These are phyloP conservation scores for Copidosoma floridanum DNA, from an alignment of 1,140 invertebrate species.

Conservation along the genomic window DNA sequence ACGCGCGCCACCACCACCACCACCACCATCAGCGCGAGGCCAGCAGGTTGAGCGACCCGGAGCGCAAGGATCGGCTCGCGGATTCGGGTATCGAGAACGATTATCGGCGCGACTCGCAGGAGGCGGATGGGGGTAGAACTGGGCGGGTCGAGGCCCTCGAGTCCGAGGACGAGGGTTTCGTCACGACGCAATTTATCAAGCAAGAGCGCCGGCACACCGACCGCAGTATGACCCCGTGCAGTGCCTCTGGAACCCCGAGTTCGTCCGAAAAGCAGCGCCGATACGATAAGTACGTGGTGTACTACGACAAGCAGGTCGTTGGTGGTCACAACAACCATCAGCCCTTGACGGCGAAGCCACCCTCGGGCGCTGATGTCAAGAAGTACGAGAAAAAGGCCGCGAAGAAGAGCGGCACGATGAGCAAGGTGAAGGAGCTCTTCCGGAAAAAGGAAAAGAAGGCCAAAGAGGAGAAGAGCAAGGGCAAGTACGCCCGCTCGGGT, in stretches of 20 bases:
- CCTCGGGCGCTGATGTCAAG: conserved; percentile 38
- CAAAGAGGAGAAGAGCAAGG: conserved; percentile 49
- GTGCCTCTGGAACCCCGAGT: not conserved
- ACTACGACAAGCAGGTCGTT: conserved; percentile 8
- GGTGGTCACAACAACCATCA: conserved; percentile 21
- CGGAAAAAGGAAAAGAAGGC: conserved; percentile 53
- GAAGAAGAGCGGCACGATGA: conserved; percentile 53
- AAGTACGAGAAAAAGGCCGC: conserved; percentile 52
- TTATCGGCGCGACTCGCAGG: conserved; percentile 69
- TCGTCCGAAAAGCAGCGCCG: conserved; percentile 44
- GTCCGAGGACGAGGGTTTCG: conserved; percentile 65
- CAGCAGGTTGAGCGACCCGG: conserved; percentile 23
- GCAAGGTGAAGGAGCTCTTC: conserved; percentile 51
- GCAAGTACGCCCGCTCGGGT: conserved; percentile 35
- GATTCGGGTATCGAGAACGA: conserved; percentile 80
- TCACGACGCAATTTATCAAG: conserved; percentile 64
- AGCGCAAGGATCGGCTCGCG: conserved; percentile 63
- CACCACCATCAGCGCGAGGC: conserved; percentile 39
- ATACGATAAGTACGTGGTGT: conserved; percentile 56
- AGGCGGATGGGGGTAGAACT: conserved; percentile 39
- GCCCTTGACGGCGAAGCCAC: conserved; percentile 46
- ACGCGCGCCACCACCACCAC: conserved; percentile 42
- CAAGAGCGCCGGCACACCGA: conserved; percentile 67
- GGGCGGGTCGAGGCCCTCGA: conserved; percentile 56
- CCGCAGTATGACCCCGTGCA: conserved; percentile 43